These are phyloP conservation scores for Calliphora vomitoria DNA, from an alignment of 2,888 invertebrate species.

Conservation along the genomic window DNA sequence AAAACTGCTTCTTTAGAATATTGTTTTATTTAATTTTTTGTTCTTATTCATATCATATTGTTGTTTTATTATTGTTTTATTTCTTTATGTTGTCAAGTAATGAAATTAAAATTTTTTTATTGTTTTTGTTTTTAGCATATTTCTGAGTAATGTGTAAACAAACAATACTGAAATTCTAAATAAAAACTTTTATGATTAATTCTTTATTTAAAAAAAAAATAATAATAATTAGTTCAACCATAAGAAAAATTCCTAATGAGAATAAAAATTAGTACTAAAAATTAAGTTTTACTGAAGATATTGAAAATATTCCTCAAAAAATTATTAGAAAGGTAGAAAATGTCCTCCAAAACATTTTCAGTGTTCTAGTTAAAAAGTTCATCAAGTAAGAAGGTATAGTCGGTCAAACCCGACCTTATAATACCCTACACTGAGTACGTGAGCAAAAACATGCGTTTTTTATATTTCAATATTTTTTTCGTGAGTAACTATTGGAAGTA, in stretches of 20 bases:
- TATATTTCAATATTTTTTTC: no score
- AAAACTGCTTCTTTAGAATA: conserved; percentile 48
- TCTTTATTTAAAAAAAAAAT: neutral
- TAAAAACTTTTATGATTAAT: conserved; percentile 39
- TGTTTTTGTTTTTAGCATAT: conserved; percentile 26
- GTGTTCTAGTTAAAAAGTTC: no score
- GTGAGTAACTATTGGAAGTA: no score
- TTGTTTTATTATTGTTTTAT: conserved; percentile 19
- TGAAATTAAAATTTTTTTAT: conserved; percentile 10
- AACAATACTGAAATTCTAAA: conserved; percentile 24
- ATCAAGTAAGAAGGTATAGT: no score
- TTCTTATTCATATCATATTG: conserved; percentile 52
- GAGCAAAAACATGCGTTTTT: no score
- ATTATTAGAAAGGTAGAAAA: no score
- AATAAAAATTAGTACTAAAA: neutral
- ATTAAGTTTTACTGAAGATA: neutral
- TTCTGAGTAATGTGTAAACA: conserved; percentile 56
- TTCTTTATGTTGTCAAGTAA: conserved; percentile 62
- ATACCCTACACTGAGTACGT: no score
- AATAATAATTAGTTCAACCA: conserved; percentile 2
- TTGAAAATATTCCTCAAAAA: neutral
- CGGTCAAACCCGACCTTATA: no score
- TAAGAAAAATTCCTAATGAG: neutral
- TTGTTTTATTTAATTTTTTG: conserved; percentile 47
- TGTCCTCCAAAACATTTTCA: no score